A percentile compares a stretch with the other conserved stretches of the same genome.
Evolutionary conservation across 2,888 invertebrate genomes (phyloP).

Genomic region (Acanthosoma haemorrhoidale): DNA sequence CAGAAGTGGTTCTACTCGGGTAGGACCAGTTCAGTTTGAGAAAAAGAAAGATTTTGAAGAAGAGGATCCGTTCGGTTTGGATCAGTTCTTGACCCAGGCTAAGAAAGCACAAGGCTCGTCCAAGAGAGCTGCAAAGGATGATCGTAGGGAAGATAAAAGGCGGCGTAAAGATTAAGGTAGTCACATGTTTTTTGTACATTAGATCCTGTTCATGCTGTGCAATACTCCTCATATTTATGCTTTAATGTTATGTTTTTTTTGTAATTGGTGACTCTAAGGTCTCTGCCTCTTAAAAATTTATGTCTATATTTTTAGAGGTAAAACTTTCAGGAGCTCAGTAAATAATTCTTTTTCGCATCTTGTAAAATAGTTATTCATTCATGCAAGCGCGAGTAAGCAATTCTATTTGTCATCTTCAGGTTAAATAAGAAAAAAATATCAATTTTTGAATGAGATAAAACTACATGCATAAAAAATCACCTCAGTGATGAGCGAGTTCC

Average conservation of each 20-base stretch:
- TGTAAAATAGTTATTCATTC: no score
- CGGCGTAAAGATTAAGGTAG: constrained; percentile 47
- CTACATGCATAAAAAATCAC: no score
- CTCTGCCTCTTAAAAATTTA: no score
- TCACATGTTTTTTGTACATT: neutral
- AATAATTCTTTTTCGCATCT: no score
- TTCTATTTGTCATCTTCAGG: no score
- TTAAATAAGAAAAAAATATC: no score
- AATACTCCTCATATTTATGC: neutral
- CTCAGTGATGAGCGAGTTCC: no score
- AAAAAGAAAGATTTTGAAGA: no score
- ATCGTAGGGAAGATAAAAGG: constrained; percentile 50
- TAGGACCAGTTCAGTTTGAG: constrained; percentile 92
- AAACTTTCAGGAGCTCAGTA: no score
- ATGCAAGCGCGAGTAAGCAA: no score
- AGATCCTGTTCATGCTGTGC: neutral
- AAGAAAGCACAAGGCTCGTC: constrained; percentile 88
- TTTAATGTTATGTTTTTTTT: neutral
- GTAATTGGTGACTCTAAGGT: neutral
- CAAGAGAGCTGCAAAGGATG: constrained; percentile 55
- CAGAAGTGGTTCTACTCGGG: constrained; percentile 58
- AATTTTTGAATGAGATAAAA: no score
- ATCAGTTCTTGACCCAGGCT: constrained; percentile 95
- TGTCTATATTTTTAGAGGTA: no score
- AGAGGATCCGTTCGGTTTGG: constrained; percentile 94